Evolutionary conservation across 2,113 vertebrate genomes (phyloP), one percentile per base, ranked within the genome.

Genomic region (Microtus pennsylvanicus): DNA sequence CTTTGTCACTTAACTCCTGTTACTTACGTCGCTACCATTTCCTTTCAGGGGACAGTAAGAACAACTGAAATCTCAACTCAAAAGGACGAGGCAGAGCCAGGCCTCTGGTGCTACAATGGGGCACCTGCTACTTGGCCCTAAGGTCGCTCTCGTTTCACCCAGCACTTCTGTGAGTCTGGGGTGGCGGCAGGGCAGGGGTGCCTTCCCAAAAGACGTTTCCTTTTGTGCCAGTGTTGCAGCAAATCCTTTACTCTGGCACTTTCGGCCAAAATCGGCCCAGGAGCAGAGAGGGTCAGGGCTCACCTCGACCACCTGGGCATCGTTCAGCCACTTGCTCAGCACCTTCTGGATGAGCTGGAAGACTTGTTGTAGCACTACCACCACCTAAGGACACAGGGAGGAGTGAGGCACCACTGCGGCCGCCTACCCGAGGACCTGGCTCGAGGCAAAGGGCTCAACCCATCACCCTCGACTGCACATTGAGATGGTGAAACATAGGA

Each of bases 251-350:
- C 19, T 85, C 12, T 42, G 92, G 91, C 13, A 90, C 77, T 28
- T 35, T 38, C 14, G 28, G 86, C 78, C 91, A 72, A 82, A 85
- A 81, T 81, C 50, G 85, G 47, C 72, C 69, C 8, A 22, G 58
- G 47, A 77, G 45, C 81, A 77, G 72, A 72, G 0, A 85, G 58
- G 45, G 19, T 52, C 7, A 19, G 63, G 65, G 72, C 98, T 99
- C 97, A 99, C 99, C 99, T 99, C 99, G 8, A 99, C 99, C 95
- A 99, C 99, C 96, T 99, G 99, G 17, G 99, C 99, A 97, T 99
- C 99, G 47, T 99, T 99, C 96, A 99, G 97, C 99, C 99, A 99
- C 97, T 99, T 99, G 98, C 99, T 99, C 96, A 99, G 99, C 67
- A 99, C 99, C 52, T 99, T 99, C 98, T 99, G 99, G 98, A 99